A percentile compares a stretch with the other conserved stretches of the same genome.
Conservation (phyloP, 2,797 vertebrate genomes). For the Syngnathus rostellatus region DNA sequence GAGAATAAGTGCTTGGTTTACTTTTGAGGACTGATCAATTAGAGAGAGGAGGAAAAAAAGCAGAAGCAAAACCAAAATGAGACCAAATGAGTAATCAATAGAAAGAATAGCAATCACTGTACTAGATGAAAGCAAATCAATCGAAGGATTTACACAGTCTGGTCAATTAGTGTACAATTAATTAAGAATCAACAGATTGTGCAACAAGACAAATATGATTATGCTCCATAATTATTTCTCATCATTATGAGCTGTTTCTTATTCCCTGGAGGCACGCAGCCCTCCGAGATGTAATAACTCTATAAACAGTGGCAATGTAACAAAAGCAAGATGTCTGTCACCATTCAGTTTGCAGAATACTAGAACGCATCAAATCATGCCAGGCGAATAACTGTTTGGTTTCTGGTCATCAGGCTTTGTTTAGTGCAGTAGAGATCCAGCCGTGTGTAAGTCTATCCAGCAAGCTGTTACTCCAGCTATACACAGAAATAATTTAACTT, state of each 20-base stretch:
- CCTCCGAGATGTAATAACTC: slow-evolving; percentile 23
- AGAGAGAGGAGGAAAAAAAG: slow-evolving; percentile 11
- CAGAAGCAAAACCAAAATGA: background rate
- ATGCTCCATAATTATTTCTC: slow-evolving; percentile 41
- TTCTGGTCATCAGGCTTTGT: slow-evolving; percentile 33
- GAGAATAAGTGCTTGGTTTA: background rate
- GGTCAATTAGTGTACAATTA: slow-evolving; percentile 42
- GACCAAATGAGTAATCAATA: slow-evolving; percentile 20
- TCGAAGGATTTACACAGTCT: slow-evolving; percentile 30
- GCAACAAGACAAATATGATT: slow-evolving; percentile 55
- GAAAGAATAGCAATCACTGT: background rate
- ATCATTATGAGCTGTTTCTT: slow-evolving; percentile 35
- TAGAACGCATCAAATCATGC: slow-evolving; percentile 1
- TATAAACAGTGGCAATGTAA: slow-evolving; percentile 21
- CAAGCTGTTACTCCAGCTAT: slow-evolving; percentile 37
- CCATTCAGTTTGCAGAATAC: slow-evolving; percentile 26
- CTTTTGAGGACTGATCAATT: slow-evolving; percentile 7
- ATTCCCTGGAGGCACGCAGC: slow-evolving; percentile 16
- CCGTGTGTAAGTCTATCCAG: slow-evolving; percentile 14
- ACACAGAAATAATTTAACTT: slow-evolving; percentile 43
- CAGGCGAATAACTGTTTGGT: slow-evolving; percentile 26
- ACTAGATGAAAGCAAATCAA: slow-evolving; percentile 15
- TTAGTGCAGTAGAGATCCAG: slow-evolving; percentile 13
- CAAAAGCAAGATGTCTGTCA: slow-evolving; percentile 33
- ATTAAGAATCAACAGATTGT: slow-evolving; percentile 36